Conservation (phyloP, 1,140 invertebrate species). For the Hetaerina americana region DNA sequence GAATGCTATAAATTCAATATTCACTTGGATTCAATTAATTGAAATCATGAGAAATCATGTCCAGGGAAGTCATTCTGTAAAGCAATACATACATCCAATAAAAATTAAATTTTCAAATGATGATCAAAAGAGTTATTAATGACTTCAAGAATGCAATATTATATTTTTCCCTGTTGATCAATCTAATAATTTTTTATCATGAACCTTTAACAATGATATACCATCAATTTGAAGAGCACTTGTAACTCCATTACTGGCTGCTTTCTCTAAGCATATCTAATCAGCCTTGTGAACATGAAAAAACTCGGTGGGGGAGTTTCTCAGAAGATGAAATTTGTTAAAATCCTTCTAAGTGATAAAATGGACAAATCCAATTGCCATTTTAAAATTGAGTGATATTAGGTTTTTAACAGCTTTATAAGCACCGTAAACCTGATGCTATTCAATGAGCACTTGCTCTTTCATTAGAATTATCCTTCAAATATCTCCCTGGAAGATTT, state of each 20-base stretch:
- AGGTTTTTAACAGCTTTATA: neutral
- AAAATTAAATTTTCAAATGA: too few species aligned
- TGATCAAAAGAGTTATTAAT: too few species aligned
- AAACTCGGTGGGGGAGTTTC: neutral
- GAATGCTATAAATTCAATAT: too few species aligned
- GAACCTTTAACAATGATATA: neutral
- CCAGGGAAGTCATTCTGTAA: too few species aligned
- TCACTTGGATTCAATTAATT: too few species aligned
- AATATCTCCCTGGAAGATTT: neutral
- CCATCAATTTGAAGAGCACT: neutral
- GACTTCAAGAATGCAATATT: too few species aligned
- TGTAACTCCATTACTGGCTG: neutral
- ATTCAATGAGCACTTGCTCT: neutral
- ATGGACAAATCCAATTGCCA: neutral
- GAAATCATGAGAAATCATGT: too few species aligned
- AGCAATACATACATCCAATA: too few species aligned
- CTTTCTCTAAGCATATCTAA: neutral
- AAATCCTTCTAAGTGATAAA: neutral
- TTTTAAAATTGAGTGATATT: neutral
- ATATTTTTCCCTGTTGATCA: too few species aligned
- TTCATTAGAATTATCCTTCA: neutral
- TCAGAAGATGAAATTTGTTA: neutral
- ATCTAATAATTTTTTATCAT: too few species aligned
- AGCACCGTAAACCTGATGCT: neutral
- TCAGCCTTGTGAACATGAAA: neutral